phyloP scores from a whole-genome alignment of 2,113 vertebrate genomes.

The Alosa alosa region DNA sequence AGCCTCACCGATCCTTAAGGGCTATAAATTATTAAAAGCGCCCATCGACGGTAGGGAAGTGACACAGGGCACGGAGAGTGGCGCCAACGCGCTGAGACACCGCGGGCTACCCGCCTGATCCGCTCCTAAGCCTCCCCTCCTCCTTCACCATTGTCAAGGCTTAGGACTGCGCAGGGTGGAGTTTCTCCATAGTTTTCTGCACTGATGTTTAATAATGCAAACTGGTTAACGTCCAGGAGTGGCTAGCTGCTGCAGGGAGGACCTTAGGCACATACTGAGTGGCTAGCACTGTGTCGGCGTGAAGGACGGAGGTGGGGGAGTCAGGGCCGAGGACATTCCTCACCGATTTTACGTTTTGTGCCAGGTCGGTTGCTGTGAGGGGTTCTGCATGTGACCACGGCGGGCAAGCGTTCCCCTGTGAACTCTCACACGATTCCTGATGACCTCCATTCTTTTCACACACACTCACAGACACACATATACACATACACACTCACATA shows the following conservation, averaged over 20 bases:
- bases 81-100: constrained; percentile 53
- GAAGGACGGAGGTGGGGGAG: too few species aligned
- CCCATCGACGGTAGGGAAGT: constrained; percentile 53
- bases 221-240: background rate
- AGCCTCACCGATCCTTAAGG: constrained; percentile 53
- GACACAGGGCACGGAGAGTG: constrained; percentile 46
- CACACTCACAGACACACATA: too few species aligned
- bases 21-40: constrained; percentile 68
- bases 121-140: background rate
- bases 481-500: background rate
- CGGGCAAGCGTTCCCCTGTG: background rate
- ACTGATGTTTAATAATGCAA: background rate
- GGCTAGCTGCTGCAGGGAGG: background rate
- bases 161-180: constrained; percentile 54
- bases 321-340: too few species aligned
- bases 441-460: background rate
- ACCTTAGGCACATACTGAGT: background rate
- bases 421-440: background rate
- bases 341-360: background rate
- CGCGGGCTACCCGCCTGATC: constrained; percentile 43
- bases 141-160: background rate
- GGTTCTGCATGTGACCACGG: background rate
- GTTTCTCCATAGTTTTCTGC: background rate
- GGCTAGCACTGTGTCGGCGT: background rate
- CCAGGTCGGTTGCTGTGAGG: background rate